These are phyloP conservation scores for Prunella himalayana DNA, from an alignment of 2,113 vertebrate species.

Conservation along the genomic window DNA sequence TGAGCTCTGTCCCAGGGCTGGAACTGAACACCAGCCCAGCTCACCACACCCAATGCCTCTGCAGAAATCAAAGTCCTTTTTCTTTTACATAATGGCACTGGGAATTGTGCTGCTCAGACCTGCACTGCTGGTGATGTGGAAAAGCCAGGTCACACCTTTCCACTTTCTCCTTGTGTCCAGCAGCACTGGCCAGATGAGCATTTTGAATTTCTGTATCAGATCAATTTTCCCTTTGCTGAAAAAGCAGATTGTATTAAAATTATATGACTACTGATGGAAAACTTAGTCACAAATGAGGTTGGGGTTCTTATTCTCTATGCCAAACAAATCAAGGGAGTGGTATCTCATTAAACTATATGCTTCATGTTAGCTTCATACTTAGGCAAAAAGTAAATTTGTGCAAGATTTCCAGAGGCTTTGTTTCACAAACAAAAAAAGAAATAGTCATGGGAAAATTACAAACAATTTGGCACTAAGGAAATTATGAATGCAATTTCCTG, in stretches of 20 bases:
- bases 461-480: conserved; percentile 14
- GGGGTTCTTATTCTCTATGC: neutral
- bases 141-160: neutral
- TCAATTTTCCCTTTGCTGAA: neutral
- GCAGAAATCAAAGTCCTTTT: neutral
- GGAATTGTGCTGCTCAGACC: neutral
- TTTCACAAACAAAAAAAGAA: neutral
- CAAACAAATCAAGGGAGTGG: neutral
- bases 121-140: neutral
- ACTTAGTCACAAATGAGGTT: neutral
- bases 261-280: neutral
- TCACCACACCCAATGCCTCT: neutral
- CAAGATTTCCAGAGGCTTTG: neutral
- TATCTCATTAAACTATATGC: neutral
- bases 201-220: neutral
- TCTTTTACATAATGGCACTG: neutral
- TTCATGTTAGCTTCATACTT: neutral
- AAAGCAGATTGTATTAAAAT: neutral
- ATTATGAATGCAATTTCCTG: conserved; percentile 62
- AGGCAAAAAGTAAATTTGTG: neutral
- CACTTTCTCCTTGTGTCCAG: neutral
- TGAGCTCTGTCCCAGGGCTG: neutral
- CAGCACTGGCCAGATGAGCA: neutral
- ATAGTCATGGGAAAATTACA: conserved; percentile 28
- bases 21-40: neutral